phyloP scores from a whole-genome alignment of 2,797 vertebrate species.

The Parotocinclus haroldoi region DNA sequence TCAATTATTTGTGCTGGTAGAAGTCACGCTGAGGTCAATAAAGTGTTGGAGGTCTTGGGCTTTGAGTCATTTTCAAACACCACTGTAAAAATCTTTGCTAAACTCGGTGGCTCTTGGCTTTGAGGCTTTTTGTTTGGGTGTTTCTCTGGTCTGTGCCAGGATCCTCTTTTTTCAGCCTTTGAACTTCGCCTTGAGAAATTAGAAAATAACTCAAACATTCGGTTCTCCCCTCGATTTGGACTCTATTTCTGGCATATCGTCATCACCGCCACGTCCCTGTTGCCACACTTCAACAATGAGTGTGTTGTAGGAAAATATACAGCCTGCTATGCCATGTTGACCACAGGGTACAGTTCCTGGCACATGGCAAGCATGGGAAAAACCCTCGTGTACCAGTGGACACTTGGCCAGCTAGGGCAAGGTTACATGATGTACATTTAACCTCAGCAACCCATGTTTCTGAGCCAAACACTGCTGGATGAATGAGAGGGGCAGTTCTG shows the following conservation, averaged over 20 bases:
- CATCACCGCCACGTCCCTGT: slow-evolving; percentile 10
- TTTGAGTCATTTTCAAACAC: background rate
- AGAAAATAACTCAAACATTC: slow-evolving; percentile 19
- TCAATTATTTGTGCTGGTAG: background rate
- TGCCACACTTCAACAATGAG: slow-evolving; percentile 40
- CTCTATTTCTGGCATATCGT: slow-evolving; percentile 12
- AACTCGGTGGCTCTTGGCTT: background rate
- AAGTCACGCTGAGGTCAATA: background rate
- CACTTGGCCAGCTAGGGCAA: slow-evolving; percentile 20
- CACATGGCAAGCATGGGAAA: slow-evolving; percentile 36
- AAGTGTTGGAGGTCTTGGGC: background rate
- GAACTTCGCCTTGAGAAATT: slow-evolving; percentile 14
- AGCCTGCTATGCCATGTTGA: slow-evolving; percentile 30
- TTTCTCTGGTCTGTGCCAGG: background rate
- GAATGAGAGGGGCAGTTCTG: slow-evolving; percentile 24
- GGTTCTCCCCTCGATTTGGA: slow-evolving; percentile 13
- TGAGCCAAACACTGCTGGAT: slow-evolving; percentile 19
- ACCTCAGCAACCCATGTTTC: slow-evolving; percentile 31
- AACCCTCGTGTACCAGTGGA: slow-evolving; percentile 40
- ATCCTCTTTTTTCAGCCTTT: slow-evolving; percentile 9
- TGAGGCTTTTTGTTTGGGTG: slow-evolving; percentile 8
- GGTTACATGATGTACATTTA: slow-evolving; percentile 34
- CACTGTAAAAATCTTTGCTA: background rate
- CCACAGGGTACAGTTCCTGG: slow-evolving; percentile 45
- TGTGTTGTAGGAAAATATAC: slow-evolving; percentile 47